Conservation (phyloP, 1,140 invertebrate genomes). For the Tetranychus urticae region DNA sequence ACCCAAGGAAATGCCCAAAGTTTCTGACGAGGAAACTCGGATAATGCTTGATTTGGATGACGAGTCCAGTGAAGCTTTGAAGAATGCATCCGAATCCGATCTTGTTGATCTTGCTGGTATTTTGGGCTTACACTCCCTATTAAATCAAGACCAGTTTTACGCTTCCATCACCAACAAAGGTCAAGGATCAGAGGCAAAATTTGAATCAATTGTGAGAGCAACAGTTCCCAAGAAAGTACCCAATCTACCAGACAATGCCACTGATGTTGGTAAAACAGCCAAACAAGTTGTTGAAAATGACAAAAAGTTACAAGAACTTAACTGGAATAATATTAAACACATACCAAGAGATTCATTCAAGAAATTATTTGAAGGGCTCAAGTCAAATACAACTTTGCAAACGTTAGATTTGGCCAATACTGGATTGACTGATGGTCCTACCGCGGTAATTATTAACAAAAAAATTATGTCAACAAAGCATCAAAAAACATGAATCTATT, state of each 20-base stretch:
- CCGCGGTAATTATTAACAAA: conserved; percentile 23
- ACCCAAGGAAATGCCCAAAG: conserved; percentile 45
- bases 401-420: conserved; percentile 78
- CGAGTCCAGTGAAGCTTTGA: conserved; percentile 82
- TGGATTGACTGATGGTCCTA: conserved; percentile 64
- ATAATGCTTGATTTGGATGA: conserved; percentile 78
- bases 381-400: conserved; percentile 71
- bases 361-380: conserved; percentile 61
- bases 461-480: neutral
- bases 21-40: conserved; percentile 23
- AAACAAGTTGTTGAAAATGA: conserved; percentile 57
- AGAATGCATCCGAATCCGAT: conserved; percentile 78
- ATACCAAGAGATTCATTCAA: conserved; percentile 88
- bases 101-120: conserved; percentile 98
- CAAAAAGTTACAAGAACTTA: conserved; percentile 55
- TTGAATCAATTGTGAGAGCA: conserved; percentile 64
- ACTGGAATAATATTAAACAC: conserved; percentile 97
- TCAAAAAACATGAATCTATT: neutral
- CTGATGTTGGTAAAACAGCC: conserved; percentile 72
- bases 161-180: conserved; percentile 77
- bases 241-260: conserved; percentile 60
- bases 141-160: conserved; percentile 99
- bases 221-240: conserved; percentile 71
- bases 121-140: conserved; percentile 96
- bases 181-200: conserved; percentile 33